Conservation (phyloP, 2,797 vertebrate genomes). For the Rhyacichthys aspro region DNA sequence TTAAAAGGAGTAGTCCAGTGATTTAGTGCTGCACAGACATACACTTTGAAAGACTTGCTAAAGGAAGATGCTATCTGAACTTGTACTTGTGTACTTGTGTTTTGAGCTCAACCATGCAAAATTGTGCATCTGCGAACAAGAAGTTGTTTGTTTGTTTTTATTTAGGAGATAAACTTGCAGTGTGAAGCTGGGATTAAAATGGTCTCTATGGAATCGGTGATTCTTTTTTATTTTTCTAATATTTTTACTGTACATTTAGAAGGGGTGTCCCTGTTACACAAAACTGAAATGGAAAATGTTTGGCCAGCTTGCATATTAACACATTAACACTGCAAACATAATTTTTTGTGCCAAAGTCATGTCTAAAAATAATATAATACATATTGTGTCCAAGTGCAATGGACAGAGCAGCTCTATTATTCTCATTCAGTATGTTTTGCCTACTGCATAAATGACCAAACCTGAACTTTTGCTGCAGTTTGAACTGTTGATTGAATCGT, state of each 20-base stretch:
- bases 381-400: slow-evolving; percentile 24
- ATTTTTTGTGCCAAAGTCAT: slow-evolving; percentile 70
- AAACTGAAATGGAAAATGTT: slow-evolving; percentile 28
- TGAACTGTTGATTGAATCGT: slow-evolving; percentile 23
- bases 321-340: slow-evolving; percentile 61
- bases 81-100: not conserved
- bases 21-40: not conserved
- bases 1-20: slow-evolving; percentile 15
- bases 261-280: not conserved
- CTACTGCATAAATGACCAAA: slow-evolving; percentile 60
- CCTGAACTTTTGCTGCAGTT: slow-evolving; percentile 38
- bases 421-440: slow-evolving; percentile 32
- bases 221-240: slow-evolving; percentile 4
- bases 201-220: not conserved
- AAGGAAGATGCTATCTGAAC: not conserved
- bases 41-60: not conserved
- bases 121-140: slow-evolving; percentile 5
- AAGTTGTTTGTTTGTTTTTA: not conserved
- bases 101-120: slow-evolving; percentile 2
- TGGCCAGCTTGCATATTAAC: slow-evolving; percentile 38
- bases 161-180: not conserved
- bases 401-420: slow-evolving; percentile 13
- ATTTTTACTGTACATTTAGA: too few relatives aligned
- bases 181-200: not conserved
- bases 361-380: slow-evolving; percentile 28